Evolutionary conservation across 2,113 vertebrate species (phyloP).

Genomic region (Choloepus hoffmanni): DNA sequence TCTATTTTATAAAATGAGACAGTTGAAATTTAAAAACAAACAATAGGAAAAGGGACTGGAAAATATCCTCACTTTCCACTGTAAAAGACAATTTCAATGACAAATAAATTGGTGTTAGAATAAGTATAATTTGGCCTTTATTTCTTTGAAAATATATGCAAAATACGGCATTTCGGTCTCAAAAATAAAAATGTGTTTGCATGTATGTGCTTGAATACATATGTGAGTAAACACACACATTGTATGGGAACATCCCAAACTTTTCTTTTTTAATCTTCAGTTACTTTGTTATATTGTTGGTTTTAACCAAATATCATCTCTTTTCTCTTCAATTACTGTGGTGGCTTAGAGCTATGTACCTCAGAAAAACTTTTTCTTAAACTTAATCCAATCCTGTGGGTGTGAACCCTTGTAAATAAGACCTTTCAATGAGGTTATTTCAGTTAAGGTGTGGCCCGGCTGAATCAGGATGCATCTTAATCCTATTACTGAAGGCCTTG

Average conservation of each 20-base stretch:
- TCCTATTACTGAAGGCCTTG: too few relatives aligned
- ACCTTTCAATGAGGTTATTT: too few relatives aligned
- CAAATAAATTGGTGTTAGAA: neutral
- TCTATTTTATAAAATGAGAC: neutral
- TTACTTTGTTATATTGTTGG: neutral
- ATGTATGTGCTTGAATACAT: neutral
- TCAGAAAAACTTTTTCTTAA: too few relatives aligned
- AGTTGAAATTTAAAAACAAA: neutral
- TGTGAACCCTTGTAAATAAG: too few relatives aligned
- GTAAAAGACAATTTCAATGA: conserved; percentile 30
- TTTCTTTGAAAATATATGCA: conserved; percentile 1
- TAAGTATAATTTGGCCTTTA: neutral
- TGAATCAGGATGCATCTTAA: too few relatives aligned
- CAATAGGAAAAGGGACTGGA: neutral
- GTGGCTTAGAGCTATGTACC: too few relatives aligned
- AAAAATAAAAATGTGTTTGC: neutral
- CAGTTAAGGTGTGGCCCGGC: too few relatives aligned
- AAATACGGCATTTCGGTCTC: neutral
- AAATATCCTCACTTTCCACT: conserved; percentile 8
- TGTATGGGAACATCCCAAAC: neutral
- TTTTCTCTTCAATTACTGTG: conserved; percentile 6
- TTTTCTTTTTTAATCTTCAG: neutral
- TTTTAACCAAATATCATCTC: conserved; percentile 67
- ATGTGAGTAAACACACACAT: neutral
- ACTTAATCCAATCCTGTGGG: too few relatives aligned